Percentiles rank a stretch among this genome's conserved stretches.
Conservation (phyloP, 2,113 vertebrate genomes). For the Mionectes macconnelli region DNA sequence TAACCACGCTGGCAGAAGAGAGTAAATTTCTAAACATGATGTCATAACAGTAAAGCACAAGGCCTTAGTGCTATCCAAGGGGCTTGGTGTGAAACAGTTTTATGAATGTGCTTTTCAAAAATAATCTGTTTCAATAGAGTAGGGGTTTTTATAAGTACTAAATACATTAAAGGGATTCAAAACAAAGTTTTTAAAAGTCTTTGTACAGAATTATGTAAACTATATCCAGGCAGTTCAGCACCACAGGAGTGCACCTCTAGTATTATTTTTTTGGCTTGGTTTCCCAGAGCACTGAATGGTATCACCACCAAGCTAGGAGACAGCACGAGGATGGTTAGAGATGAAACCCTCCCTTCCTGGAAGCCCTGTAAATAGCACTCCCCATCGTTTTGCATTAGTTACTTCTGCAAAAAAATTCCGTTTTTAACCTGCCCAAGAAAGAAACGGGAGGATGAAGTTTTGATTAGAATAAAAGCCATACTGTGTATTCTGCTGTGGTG, state of each 20-base stretch:
- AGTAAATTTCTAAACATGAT: conserved; percentile 98
- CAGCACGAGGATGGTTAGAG: conserved; percentile 8
- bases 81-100: conserved; percentile 44
- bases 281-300: background rate
- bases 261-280: conserved; percentile 54
- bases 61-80: conserved; percentile 3
- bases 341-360: background rate
- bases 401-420: background rate
- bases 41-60: conserved; percentile 78
- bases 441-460: background rate
- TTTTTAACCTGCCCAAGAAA: background rate
- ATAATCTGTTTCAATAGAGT: conserved; percentile 10
- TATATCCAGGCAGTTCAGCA: conserved; percentile 38
- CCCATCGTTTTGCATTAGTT: background rate
- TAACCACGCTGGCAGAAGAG: conserved; percentile 94
- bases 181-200: conserved; percentile 16
- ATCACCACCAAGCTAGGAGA: conserved; percentile 3
- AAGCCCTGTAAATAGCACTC: conserved; percentile 47
- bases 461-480: conserved; percentile 64
- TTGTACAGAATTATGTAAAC: conserved; percentile 59
- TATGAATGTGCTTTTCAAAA: conserved; percentile 60
- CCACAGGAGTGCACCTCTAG: conserved; percentile 35
- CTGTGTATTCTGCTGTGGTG: conserved; percentile 15
- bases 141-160: conserved; percentile 62
- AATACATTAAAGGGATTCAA: conserved; percentile 60